Percentiles rank a stretch among this genome's conserved stretches.
Conservation (phyloP, 2,113 vertebrate genomes). For the Rhinogobius similis region DNA sequence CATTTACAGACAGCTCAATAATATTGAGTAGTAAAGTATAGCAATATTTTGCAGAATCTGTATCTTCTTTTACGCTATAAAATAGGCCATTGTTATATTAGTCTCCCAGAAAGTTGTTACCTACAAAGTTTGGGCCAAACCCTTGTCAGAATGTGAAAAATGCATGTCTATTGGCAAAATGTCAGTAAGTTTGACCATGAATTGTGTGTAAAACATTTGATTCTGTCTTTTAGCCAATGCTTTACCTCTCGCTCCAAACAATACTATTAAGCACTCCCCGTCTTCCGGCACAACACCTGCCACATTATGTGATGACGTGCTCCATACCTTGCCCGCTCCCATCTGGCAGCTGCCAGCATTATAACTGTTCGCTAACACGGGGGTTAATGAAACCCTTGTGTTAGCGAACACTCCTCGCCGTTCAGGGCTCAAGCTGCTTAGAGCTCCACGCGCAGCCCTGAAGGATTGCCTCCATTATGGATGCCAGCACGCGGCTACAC, state of each 20-base stretch:
- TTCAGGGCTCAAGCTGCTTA: conserved; percentile 69
- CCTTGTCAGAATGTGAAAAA: background rate
- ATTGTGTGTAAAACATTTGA: background rate
- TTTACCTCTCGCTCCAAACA: conserved; percentile 36
- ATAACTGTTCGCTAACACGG: conserved; percentile 63
- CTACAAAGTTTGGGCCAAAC: background rate
- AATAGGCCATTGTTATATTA: background rate
- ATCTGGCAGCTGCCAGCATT: conserved; percentile 71
- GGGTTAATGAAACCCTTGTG: conserved; percentile 69
- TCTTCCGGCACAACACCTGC: conserved; percentile 62
- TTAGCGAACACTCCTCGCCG: conserved; percentile 57
- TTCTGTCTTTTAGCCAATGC: background rate
- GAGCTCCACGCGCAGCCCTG: conserved; percentile 63
- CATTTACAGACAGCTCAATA: background rate
- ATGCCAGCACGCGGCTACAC: conserved; percentile 62
- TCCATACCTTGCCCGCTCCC: conserved; percentile 56
- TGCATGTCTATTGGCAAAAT: conserved; percentile 4
- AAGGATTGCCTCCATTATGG: conserved; percentile 72
- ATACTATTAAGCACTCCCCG: conserved; percentile 46
- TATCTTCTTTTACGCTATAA: background rate
- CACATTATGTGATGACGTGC: conserved; percentile 59
- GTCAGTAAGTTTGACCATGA: background rate
- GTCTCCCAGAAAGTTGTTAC: background rate
- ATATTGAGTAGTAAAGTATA: too few relatives aligned
- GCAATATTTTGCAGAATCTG: background rate